Evolutionary conservation across 2,113 vertebrate genomes (phyloP).

Genomic region (Rattus norvegicus): GRCr8 NC_086020.1:43976501-43977000

Average conservation of each 20-base stretch:
- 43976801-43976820: not conserved
- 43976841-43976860: constrained; percentile 18
- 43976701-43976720: constrained; percentile 46
- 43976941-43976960: not conserved
- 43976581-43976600: constrained; percentile 47
- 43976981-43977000: constrained; percentile 16
- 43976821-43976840: constrained; percentile 29
- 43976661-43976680: not conserved
- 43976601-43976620: not conserved
- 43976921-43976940: not conserved
- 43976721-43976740: constrained; percentile 12
- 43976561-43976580: not conserved
- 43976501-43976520: not conserved
- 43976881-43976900: constrained; percentile 58
- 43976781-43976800: not conserved
- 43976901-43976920: constrained; percentile 22
- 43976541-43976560: not conserved
- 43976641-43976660: constrained; percentile 6
- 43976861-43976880: constrained; percentile 50
- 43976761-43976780: constrained; percentile 37
- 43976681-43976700: constrained; percentile 36
- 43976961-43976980: not conserved
- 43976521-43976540: not conserved
- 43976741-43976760: not conserved
- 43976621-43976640: not conserved